These are phyloP conservation scores for Apis laboriosa DNA, from an alignment of 1,140 invertebrate genomes.

Conservation along the genomic window DNA sequence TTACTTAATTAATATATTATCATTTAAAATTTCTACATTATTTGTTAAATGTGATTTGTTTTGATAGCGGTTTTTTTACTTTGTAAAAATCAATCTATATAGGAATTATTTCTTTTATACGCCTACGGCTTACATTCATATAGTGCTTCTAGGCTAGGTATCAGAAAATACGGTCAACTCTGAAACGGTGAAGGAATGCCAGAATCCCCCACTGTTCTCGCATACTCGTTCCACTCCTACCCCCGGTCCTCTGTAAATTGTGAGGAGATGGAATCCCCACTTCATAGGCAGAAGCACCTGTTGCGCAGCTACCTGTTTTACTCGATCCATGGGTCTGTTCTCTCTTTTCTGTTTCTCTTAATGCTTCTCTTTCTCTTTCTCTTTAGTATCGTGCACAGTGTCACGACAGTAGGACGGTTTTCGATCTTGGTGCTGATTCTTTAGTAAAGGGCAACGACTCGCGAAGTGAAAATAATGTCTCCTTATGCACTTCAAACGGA, in stretches of 20 bases:
- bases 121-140: slow-evolving; percentile 36
- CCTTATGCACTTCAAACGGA: slow-evolving; percentile 18
- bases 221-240: slow-evolving; percentile 22
- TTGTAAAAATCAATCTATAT: slow-evolving; percentile 1
- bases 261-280: slow-evolving; percentile 35
- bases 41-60: not conserved
- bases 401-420: slow-evolving; percentile 54
- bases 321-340: slow-evolving; percentile 62
- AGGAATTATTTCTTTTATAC: slow-evolving; percentile 26
- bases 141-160: slow-evolving; percentile 32
- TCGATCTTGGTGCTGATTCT: slow-evolving; percentile 18
- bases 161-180: slow-evolving; percentile 44
- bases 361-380: slow-evolving; percentile 48
- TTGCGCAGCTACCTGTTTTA: slow-evolving; percentile 76
- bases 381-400: slow-evolving; percentile 67
- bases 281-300: slow-evolving; percentile 74
- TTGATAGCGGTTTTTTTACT: not conserved
- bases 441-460: slow-evolving; percentile 43
- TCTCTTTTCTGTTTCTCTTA: slow-evolving; percentile 53
- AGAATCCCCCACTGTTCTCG: slow-evolving; percentile 14
- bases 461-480: slow-evolving; percentile 39
- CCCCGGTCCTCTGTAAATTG: slow-evolving; percentile 17
- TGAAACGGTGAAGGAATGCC: slow-evolving; percentile 49
- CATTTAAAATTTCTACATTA: not conserved
- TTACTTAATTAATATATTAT: not conserved